Conservation (phyloP, 2,113 vertebrate genomes). For the Pseudopodoces humilis region DNA sequence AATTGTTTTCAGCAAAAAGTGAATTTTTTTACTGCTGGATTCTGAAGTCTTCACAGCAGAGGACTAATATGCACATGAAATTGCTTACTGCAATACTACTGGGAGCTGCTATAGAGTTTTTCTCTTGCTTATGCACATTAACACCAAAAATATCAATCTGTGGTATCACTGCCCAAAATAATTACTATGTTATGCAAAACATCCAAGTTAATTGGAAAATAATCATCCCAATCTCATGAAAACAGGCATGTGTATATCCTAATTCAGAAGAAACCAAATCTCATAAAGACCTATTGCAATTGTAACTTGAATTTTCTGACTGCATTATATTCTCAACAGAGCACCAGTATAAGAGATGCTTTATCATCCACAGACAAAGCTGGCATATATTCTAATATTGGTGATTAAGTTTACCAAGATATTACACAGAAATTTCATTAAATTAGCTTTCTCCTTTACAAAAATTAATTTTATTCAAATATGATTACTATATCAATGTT, state of each 20-base stretch:
- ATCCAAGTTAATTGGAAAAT: constrained; percentile 56
- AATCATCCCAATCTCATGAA: constrained; percentile 12
- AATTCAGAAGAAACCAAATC: constrained; percentile 62
- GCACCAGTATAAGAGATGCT: constrained; percentile 57
- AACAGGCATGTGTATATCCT: not conserved
- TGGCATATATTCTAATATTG: constrained; percentile 18
- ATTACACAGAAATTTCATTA: not conserved
- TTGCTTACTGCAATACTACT: not conserved
- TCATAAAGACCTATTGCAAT: constrained; percentile 56
- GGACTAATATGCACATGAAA: not conserved
- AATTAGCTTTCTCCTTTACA: not conserved
- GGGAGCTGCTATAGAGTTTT: not conserved
- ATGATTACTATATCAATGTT: constrained; percentile 21
- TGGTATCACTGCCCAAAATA: constrained; percentile 57
- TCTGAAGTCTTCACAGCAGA: not conserved
- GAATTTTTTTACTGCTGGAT: not conserved
- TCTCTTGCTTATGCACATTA: not conserved
- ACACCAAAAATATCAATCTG: constrained; percentile 44
- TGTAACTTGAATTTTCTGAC: constrained; percentile 70
- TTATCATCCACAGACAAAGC: constrained; percentile 46
- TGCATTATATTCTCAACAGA: constrained; percentile 68
- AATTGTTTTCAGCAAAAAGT: not conserved
- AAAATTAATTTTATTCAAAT: constrained; percentile 47
- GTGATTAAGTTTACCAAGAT: constrained; percentile 32
- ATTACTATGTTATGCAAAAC: constrained; percentile 46